Evolutionary conservation across 2,113 vertebrate genomes (phyloP).

Genomic region (Pholis gunnellus): DNA sequence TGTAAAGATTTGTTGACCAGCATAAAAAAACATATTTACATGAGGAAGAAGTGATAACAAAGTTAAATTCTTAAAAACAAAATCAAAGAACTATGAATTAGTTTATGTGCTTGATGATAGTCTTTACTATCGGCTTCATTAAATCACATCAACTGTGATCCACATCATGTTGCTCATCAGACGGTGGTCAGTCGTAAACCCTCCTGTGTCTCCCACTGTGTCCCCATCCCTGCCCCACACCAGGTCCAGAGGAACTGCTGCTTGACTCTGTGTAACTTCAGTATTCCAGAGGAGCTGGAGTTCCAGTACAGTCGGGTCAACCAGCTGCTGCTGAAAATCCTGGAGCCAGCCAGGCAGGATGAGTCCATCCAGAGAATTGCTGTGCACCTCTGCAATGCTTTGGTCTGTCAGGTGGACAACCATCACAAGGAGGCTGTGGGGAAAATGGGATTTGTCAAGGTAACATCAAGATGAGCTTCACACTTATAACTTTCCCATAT

Average conservation of each 20-base stretch:
- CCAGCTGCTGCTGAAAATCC: constrained; percentile 94
- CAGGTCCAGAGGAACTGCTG: constrained; percentile 99
- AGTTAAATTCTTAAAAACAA: neutral
- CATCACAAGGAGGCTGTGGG: constrained; percentile 98
- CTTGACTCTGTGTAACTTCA: constrained; percentile 97
- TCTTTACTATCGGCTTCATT: neutral
- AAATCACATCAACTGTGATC: neutral
- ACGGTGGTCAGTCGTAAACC: neutral
- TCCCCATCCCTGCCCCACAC: neutral
- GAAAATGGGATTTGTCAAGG: constrained; percentile 99
- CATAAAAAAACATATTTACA: no score
- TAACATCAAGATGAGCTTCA: constrained; percentile 54
- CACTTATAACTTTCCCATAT: accelerated
- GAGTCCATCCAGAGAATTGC: constrained; percentile 99
- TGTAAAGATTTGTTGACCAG: no score
- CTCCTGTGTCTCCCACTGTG: neutral
- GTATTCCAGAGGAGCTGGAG: constrained; percentile 97
- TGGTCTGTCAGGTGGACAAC: constrained; percentile 99
- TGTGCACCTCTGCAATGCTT: constrained; percentile 95
- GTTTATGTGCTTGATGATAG: neutral
- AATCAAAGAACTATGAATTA: neutral
- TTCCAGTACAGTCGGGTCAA: constrained; percentile 98
- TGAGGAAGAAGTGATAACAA: no score
- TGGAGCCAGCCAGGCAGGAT: constrained; percentile 93
- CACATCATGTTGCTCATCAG: neutral